A percentile compares a stretch with the other conserved stretches of the same genome.
phyloP scores from a whole-genome alignment of 1,140 invertebrate genomes.

The Anastrepha obliqua region DNA sequence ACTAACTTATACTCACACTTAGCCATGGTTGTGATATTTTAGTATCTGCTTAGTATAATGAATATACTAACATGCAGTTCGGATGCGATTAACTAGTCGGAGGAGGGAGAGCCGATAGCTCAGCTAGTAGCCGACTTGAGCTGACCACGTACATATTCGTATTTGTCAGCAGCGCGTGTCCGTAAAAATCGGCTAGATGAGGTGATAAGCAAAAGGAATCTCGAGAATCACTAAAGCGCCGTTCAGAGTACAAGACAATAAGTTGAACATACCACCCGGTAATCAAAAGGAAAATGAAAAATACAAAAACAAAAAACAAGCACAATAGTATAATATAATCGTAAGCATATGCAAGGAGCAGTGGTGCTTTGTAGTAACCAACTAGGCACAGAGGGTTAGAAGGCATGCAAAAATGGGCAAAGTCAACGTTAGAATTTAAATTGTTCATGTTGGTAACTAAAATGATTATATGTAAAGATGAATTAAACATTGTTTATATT shows the following conservation, averaged over 20 bases:
- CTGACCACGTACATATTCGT: neutral
- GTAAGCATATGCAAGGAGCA: too few relatives aligned
- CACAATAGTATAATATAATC: too few relatives aligned
- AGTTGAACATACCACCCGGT: neutral
- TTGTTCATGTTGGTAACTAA: too few relatives aligned
- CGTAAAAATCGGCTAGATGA: neutral
- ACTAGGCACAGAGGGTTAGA: too few relatives aligned
- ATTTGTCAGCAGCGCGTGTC: slow-evolving; percentile 32
- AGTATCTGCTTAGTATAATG: slow-evolving; percentile 48
- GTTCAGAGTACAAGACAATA: neutral
- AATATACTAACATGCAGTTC: slow-evolving; percentile 5
- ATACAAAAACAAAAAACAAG: neutral
- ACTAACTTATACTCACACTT: slow-evolving; percentile 11
- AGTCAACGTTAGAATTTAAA: too few relatives aligned
- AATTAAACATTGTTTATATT: too few relatives aligned
- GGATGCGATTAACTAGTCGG: slow-evolving; percentile 39
- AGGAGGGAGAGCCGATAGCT: slow-evolving; percentile 2
- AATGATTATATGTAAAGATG: too few relatives aligned
- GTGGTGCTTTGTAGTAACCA: too few relatives aligned
- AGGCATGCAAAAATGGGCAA: too few relatives aligned
- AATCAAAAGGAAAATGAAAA: neutral
- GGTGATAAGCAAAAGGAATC: neutral
- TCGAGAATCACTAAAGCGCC: slow-evolving; percentile 7
- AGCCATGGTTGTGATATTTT: slow-evolving; percentile 37
- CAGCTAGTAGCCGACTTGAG: neutral